phyloP scores from a whole-genome alignment of 1,140 invertebrate genomes.

The Drosophila ercepeae region DNA sequence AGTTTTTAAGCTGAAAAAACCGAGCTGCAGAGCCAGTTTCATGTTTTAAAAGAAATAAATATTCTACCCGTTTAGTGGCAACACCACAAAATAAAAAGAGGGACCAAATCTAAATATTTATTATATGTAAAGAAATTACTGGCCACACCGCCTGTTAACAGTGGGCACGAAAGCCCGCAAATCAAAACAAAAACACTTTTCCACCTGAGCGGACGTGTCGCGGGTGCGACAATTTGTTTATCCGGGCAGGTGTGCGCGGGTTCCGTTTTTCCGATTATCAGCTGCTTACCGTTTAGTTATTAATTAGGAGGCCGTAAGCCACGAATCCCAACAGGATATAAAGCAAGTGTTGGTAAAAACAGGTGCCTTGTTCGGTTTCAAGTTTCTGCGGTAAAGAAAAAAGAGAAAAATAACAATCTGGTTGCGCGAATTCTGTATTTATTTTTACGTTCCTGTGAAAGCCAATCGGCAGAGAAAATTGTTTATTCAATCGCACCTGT shows the following conservation, averaged over 20 bases:
- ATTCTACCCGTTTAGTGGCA: too few species aligned
- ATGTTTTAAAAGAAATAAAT: too few species aligned
- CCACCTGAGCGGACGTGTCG: neutral
- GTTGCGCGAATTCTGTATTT: neutral
- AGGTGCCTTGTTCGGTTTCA: neutral
- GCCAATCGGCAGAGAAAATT: neutral
- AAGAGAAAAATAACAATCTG: neutral
- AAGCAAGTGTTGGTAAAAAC: neutral
- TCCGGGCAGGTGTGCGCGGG: neutral
- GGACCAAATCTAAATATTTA: too few species aligned
- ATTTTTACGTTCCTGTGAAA: slow-evolving; percentile 25
- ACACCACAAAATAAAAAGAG: too few species aligned
- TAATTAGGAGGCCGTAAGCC: neutral
- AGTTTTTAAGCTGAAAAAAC: too few species aligned
- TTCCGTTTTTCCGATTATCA: neutral
- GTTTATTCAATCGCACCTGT: slow-evolving; percentile 47
- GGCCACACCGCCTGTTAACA: too few species aligned
- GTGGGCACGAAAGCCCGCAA: too few species aligned
- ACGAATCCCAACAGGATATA: neutral
- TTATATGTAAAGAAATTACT: too few species aligned
- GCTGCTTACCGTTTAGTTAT: neutral
- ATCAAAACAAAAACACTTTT: too few species aligned
- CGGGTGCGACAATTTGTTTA: neutral
- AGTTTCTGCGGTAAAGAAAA: neutral
- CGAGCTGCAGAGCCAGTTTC: too few species aligned